phyloP scores from a whole-genome alignment of 2,113 vertebrate genomes.

The Rhabdomys dilectus region DNA sequence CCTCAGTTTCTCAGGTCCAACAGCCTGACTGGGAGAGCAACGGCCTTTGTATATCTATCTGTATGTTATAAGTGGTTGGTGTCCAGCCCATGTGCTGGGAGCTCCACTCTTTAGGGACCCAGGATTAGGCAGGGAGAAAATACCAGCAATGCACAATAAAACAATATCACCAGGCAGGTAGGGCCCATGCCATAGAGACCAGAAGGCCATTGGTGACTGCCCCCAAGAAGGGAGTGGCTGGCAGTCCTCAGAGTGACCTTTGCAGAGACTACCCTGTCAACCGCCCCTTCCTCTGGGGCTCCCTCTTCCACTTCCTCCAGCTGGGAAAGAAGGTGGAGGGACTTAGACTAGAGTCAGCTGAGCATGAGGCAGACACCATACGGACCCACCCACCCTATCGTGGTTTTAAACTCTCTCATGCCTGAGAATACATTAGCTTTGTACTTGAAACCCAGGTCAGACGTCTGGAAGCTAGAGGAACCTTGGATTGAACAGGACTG shows the following conservation, averaged over 20 bases:
- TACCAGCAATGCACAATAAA: fast-evolving
- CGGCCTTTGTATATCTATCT: not conserved
- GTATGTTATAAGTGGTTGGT: fast-evolving
- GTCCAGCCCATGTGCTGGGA: not conserved
- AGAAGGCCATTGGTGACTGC: not conserved
- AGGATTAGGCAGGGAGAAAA: not conserved
- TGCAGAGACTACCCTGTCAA: not conserved
- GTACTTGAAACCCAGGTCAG: not conserved
- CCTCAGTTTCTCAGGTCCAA: not conserved
- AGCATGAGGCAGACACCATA: not conserved
- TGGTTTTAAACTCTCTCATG: not conserved
- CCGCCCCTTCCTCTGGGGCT: not conserved
- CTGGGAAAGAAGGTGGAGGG: not conserved
- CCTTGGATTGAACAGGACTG: not conserved
- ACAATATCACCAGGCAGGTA: not conserved
- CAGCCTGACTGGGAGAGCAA: not conserved
- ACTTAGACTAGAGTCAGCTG: not conserved
- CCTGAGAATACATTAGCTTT: not conserved
- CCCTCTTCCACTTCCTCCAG: not conserved
- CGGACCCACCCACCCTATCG: fast-evolving
- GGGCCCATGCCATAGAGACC: not conserved
- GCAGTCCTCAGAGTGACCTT: not conserved
- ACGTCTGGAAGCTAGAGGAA: not conserved
- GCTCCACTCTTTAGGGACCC: not conserved
- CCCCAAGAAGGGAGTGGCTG: not conserved